Conservation (phyloP, 2,797 vertebrate genomes). For the Monodelphis domestica region DNA sequence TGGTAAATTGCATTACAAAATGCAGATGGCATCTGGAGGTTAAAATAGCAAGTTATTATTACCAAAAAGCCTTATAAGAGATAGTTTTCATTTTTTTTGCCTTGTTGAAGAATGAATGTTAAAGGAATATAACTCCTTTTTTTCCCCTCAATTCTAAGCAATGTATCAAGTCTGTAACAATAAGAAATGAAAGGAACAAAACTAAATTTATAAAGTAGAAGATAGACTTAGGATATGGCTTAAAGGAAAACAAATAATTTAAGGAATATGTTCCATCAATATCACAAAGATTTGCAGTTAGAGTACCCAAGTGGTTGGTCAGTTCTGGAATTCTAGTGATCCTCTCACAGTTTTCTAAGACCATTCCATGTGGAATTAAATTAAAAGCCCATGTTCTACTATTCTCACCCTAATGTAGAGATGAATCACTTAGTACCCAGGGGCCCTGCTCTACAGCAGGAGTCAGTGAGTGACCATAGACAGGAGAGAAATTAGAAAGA, state of each 20-base stretch:
- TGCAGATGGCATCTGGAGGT: slow-evolving; percentile 63
- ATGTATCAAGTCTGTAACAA: slow-evolving; percentile 34
- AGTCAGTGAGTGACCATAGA: neutral
- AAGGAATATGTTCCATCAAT: slow-evolving; percentile 49
- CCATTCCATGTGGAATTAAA: slow-evolving; percentile 3
- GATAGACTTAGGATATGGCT: slow-evolving; percentile 7
- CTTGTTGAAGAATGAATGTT: slow-evolving; percentile 27
- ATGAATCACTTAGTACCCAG: neutral
- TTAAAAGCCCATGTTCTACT: neutral
- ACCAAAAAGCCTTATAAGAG: slow-evolving; percentile 49
- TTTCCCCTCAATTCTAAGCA: slow-evolving; percentile 15
- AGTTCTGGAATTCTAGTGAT: slow-evolving; percentile 47
- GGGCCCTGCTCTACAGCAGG: neutral
- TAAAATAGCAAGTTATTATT: slow-evolving; percentile 73
- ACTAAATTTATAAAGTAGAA: slow-evolving; percentile 56
- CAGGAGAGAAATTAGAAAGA: neutral
- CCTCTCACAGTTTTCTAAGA: neutral
- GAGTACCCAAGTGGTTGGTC: neutral
- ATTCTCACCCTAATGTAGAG: neutral
- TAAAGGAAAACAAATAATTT: slow-evolving; percentile 46
- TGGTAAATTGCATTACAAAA: slow-evolving; percentile 76
- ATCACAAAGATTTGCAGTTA: slow-evolving; percentile 56
- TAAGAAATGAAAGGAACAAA: slow-evolving; percentile 45
- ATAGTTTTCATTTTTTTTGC: slow-evolving; percentile 56
- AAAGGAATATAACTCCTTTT: neutral